Percentiles rank a stretch among this genome's conserved stretches.
These are phyloP conservation scores for Lamprotornis superbus DNA, from an alignment of 2,113 vertebrate species.

Conservation along the genomic window DNA sequence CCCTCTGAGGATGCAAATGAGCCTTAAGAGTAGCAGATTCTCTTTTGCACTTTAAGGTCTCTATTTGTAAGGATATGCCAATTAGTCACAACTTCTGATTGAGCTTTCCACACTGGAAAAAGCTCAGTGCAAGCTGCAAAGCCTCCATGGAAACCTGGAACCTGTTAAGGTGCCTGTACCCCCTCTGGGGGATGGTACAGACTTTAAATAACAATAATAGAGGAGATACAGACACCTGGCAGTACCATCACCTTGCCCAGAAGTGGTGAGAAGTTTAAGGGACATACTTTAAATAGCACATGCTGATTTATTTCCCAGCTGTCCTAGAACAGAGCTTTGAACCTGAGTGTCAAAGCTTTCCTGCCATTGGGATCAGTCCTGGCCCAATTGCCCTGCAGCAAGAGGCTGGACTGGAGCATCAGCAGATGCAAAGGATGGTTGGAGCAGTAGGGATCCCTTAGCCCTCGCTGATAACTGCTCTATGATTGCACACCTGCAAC, in stretches of 20 bases:
- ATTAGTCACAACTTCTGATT: not conserved
- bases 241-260: not conserved
- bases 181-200: not conserved
- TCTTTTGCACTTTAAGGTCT: not conserved
- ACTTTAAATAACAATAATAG: not conserved
- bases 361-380: not conserved
- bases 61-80: not conserved
- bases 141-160: not conserved
- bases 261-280: not conserved
- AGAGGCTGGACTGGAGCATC: not conserved
- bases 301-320: not conserved
- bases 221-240: not conserved
- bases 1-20: not conserved
- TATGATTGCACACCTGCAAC: not conserved
- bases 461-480: not conserved
- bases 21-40: not conserved
- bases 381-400: not conserved
- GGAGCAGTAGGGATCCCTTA: not conserved
- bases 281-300: not conserved
- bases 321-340: not conserved
- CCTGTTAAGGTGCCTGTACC: rapidly evolving
- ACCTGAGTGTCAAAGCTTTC: not conserved
- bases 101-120: not conserved
- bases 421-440: not conserved
- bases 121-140: not conserved